Conservation (phyloP, 2,888 invertebrate genomes). For the Nemotelus nigrinus region DNA sequence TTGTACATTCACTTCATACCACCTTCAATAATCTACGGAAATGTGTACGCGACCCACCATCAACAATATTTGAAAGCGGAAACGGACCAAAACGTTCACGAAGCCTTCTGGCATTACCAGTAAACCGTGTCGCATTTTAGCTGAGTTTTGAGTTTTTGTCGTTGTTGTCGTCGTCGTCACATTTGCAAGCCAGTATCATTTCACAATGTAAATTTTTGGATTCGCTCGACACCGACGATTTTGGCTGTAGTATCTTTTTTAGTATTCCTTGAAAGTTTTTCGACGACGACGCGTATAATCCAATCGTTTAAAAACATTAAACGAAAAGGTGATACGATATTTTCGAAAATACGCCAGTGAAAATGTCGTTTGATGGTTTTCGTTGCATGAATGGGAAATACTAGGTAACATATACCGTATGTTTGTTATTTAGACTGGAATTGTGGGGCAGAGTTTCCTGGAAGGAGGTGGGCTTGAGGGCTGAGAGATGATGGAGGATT, state of each 20-base stretch:
- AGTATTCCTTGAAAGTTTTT: conserved; percentile 46
- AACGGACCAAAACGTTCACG: neutral
- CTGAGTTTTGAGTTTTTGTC: conserved; percentile 11
- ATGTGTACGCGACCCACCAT: no score
- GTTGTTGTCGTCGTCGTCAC: conserved; percentile 1
- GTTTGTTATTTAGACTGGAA: neutral
- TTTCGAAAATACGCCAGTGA: conserved; percentile 38
- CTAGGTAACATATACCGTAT: neutral
- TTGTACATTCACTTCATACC: no score
- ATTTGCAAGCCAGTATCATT: neutral
- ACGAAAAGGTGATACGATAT: conserved; percentile 52
- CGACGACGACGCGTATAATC: conserved; percentile 47
- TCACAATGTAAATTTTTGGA: neutral
- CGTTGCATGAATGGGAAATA: neutral
- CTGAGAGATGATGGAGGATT: conserved; percentile 25
- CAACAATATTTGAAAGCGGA: no score
- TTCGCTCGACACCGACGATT: neutral
- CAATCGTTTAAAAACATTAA: conserved; percentile 52
- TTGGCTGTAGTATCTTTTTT: conserved; percentile 43
- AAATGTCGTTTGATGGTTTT: conserved; percentile 47
- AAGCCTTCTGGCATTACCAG: neutral
- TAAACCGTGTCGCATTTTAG: conserved; percentile 5
- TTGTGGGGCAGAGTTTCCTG: neutral
- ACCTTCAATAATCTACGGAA: no score
- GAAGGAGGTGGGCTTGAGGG: neutral